phyloP scores from a whole-genome alignment of 2,888 invertebrate genomes.

The Caenorhabditis afra region DNA sequence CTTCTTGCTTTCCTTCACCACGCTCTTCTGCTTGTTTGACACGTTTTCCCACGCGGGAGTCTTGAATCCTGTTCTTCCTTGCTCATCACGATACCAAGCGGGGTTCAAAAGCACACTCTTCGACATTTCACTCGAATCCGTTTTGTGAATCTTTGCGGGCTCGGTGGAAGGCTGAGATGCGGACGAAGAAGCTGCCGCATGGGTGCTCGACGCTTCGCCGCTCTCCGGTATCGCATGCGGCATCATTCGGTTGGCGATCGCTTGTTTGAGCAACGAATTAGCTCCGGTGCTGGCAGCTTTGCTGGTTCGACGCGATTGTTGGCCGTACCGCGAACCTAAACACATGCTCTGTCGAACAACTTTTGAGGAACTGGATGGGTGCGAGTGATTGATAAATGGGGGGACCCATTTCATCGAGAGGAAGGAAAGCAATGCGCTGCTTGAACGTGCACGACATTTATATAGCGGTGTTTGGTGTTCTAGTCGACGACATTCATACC shows the following conservation, averaged over 20 bases:
- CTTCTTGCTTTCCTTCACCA: slow-evolving; percentile 65
- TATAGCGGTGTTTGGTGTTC: neutral
- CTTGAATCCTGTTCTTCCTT: slow-evolving; percentile 76
- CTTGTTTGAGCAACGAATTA: slow-evolving; percentile 76
- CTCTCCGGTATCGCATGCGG: slow-evolving; percentile 21
- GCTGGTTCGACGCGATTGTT: slow-evolving; percentile 55
- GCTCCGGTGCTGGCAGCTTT: slow-evolving; percentile 50
- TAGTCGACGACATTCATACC: slow-evolving; percentile 50
- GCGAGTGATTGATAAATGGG: slow-evolving; percentile 48
- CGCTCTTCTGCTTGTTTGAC: slow-evolving; percentile 67
- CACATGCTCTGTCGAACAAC: slow-evolving; percentile 49
- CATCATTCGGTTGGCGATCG: slow-evolving; percentile 75
- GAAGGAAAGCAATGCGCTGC: slow-evolving; percentile 20
- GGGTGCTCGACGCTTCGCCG: slow-evolving; percentile 19
- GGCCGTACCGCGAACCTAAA: slow-evolving; percentile 64
- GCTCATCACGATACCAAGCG: slow-evolving; percentile 78
- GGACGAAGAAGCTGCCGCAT: slow-evolving; percentile 12
- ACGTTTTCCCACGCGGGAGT: slow-evolving; percentile 69
- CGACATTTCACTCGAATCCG: slow-evolving; percentile 72
- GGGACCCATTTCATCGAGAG: slow-evolving; percentile 12
- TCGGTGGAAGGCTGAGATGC: slow-evolving; percentile 27
- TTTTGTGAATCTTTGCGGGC: slow-evolving; percentile 55
- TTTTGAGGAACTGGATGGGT: slow-evolving; percentile 38
- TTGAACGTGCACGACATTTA: slow-evolving; percentile 2
- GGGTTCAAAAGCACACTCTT: slow-evolving; percentile 74